Evolutionary conservation across 1,140 invertebrate genomes (phyloP), one percentile per base, ranked within the genome.

Genomic region (Cydia amplana): DNA sequence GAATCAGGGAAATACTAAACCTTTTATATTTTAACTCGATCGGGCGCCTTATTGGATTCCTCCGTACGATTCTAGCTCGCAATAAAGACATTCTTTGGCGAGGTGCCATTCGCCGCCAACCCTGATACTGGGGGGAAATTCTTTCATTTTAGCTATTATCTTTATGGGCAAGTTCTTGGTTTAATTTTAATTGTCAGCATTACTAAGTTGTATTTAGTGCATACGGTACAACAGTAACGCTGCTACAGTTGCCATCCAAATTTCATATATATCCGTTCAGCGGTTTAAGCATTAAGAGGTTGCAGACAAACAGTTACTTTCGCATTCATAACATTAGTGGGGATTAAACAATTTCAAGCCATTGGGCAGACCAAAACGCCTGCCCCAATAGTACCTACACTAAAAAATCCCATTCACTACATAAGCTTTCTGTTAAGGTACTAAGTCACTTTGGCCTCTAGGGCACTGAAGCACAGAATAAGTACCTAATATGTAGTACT

Each of bases 11-110:
- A 67, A 64, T 64, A 70, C 65, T 18, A 12, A 70, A 20, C 65
- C 28, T 70, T 18, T 70, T 40, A 70, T 70, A 70, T 70, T 74
- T 74, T 63, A 74, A 74, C 55, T 36, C 51, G 55, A 40, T 60
- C 73, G 32, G 32, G 73, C 73, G 49, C 23, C 55, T 74, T 74
- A 74, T 74, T 74, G 73, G 55, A 74, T 74, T 74, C 73, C 73
- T 36, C 9, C 23, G 28, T 55, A n/a, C 18, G 51, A 55, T 74
- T 55, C 73, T 64, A 9, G 55, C 28, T 7, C 25, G 73, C 73
- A 74, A 74, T 74, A 74, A 74, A 32, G 73, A 74, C 51, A 74
- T 74, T 74, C 73, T 74, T 74, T 74, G 73, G 73, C 73, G 28
- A 32, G 28, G 25, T 63, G 73, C 73, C 73, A 74, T 23, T 63